These are phyloP conservation scores for Paracentrotus lividus DNA, from an alignment of 53 echinoderm and acorn worm species.

Conservation along the genomic window DNA sequence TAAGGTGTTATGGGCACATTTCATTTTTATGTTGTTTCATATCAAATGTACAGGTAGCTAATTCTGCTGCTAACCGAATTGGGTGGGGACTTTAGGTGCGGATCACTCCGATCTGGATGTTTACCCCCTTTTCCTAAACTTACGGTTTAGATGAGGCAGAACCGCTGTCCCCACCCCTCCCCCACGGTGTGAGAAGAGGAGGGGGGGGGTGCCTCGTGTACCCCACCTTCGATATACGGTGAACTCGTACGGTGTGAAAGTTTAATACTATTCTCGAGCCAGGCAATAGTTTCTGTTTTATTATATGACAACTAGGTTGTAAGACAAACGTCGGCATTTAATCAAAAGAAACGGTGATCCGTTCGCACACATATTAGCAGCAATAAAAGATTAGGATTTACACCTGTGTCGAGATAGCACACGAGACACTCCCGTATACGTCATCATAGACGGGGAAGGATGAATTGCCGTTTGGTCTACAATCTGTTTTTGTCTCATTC, in stretches of 20 bases:
- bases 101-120: no score
- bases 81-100: no score
- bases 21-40: no score
- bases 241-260: slow-evolving; percentile 9
- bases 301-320: slow-evolving; percentile 56
- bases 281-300: neutral
- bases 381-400: slow-evolving; percentile 25
- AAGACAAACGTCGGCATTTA: slow-evolving; percentile 51
- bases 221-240: neutral
- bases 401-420: slow-evolving; percentile 50
- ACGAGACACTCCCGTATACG: neutral
- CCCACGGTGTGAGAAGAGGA: neutral
- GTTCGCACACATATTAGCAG: slow-evolving; percentile 13
- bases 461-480: no score
- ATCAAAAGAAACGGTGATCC: slow-evolving; percentile 50
- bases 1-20: no score
- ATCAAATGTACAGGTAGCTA: no score
- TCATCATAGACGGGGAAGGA: neutral
- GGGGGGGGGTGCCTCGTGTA: neutral
- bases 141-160: no score
- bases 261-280: slow-evolving; percentile 12
- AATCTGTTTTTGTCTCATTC: no score
- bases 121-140: no score
- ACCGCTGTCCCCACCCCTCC: neutral
- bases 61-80: no score